Base-by-base conservation (phyloP, 2,113 vertebrate genomes). In the Lontra canadensis region DNA sequence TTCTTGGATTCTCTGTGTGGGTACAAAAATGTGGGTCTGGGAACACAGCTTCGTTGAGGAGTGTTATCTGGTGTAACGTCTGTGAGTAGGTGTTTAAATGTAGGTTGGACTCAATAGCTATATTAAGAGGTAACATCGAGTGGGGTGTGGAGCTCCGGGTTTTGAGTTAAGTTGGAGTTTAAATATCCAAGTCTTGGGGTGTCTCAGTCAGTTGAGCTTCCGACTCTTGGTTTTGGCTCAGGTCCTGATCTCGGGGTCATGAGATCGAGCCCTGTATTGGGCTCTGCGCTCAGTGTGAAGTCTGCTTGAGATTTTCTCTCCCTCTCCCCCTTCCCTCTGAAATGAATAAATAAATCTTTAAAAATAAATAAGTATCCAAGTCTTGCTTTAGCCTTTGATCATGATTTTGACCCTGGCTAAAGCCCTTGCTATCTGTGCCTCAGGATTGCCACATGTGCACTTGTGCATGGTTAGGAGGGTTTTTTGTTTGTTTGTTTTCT, bases 1-100 rank as follows among this genome's bases (percentile, higher is more conserved):
- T 96, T 91, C 92, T 90, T 71, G 63, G 49, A 93, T 97, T 94
- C 73, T 96, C 83, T 97, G 85, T 94, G 97, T 98, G 96, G 97
- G 96, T 86, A 92, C 29, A 29, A 42, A 81, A 73, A 83, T 93
- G 96, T 97, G 92, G 97, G 83, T 92, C 96, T 97, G 92, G 57
- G 80, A 96, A 96, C 95, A 97, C 29, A 94, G 96, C 82, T 80
- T 96, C 4, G 4, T 79, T 57, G 93, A 91, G 93, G 89, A 84
- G 82, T 86, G 83, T 93, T 93, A 95, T 96, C 91, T 95, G 93
- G 47, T 65, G 36, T 93, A 90, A 88, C 29, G 71, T 96, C 96
- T 97, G 89, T 65, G 96, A 95, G 96, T 93, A 90, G 97, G 98
- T 96, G 96, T 97, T 92, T 55, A 61, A 18, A 34, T 86, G 96